These are phyloP conservation scores for Anarsia innoxiella DNA, from an alignment of 2,888 invertebrate species.

Conservation along the genomic window DNA sequence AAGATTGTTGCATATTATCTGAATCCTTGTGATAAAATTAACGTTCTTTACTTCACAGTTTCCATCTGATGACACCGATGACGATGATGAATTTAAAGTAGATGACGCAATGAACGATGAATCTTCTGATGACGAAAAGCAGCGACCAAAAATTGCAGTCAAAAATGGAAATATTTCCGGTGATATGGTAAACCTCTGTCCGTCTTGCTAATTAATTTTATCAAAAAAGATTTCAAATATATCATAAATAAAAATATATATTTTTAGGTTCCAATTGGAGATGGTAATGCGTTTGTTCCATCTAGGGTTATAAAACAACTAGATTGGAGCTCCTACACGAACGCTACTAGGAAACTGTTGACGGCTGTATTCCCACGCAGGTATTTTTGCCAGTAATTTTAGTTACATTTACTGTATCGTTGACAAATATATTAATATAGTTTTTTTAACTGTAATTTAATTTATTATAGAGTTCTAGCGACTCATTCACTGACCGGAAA, in stretches of 20 bases:
- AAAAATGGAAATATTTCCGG: not conserved
- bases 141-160: not conserved
- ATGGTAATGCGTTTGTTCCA: slow-evolving; percentile 22
- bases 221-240: no score
- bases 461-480: not conserved
- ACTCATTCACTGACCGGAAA: not conserved
- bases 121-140: no score
- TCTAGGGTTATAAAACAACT: slow-evolving; percentile 51
- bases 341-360: slow-evolving; percentile 71
- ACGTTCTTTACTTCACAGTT: not conserved
- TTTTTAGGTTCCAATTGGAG: not conserved
- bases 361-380: slow-evolving; percentile 68
- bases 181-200: not conserved
- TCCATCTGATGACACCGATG: not conserved
- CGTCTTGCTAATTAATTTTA: no score
- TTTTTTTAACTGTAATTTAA: not conserved
- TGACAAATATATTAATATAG: not conserved
- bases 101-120: not conserved
- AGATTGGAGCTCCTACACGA: slow-evolving; percentile 67
- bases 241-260: no score
- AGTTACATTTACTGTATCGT: no score
- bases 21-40: no score
- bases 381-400: no score
- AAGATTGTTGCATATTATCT: no score
- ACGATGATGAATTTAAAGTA: not conserved